These are phyloP conservation scores for Adineta ricciae DNA, from an alignment of 2,888 invertebrate species.

Conservation along the genomic window DNA sequence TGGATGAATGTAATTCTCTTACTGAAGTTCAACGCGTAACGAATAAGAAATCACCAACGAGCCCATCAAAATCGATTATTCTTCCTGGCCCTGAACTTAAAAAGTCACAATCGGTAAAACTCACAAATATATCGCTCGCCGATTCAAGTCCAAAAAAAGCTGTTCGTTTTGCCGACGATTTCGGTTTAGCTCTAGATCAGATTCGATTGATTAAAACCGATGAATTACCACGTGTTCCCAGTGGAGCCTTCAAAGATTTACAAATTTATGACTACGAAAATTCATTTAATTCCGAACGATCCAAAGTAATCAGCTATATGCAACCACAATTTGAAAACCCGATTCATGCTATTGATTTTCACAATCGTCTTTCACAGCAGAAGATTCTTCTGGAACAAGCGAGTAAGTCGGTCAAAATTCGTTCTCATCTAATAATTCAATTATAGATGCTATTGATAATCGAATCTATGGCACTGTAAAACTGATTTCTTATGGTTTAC, in stretches of 20 bases:
- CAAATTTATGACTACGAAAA: background rate
- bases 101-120: background rate
- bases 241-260: background rate
- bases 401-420: background rate
- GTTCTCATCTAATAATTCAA: background rate
- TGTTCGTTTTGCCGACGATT: conserved; percentile 29
- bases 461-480: background rate
- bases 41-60: background rate
- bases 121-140: background rate
- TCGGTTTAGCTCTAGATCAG: conserved; percentile 27
- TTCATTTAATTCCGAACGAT: background rate
- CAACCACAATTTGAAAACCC: background rate
- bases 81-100: background rate
- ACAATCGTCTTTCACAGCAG: background rate
- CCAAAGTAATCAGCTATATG: background rate
- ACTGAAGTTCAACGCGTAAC: background rate
- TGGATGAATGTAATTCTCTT: background rate
- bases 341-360: background rate
- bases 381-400: background rate
- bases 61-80: background rate
- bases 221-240: background rate
- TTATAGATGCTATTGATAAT: background rate
- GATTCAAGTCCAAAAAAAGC: background rate
- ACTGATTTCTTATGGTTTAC: background rate
- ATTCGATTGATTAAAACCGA: conserved; percentile 22